Evolutionary conservation across 53 echinoderm and acorn worm genomes (phyloP).

Genomic region (Mesocentrotus franciscanus): DNA sequence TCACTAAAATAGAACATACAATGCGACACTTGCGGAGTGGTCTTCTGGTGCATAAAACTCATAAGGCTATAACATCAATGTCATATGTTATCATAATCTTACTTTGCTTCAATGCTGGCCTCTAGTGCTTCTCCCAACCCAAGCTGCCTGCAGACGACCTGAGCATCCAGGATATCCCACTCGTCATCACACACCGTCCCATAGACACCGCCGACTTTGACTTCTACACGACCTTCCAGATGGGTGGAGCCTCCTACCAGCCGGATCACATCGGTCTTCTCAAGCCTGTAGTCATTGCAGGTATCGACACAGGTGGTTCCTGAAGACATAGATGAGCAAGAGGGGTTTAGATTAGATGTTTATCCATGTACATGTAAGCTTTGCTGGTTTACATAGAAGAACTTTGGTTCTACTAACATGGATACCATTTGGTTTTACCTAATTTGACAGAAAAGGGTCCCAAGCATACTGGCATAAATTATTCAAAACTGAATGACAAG

Average conservation of each 20-base stretch:
- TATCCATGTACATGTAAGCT: neutral
- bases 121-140: conserved; percentile 85
- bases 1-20: no score
- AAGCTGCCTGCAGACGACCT: conserved; percentile 88
- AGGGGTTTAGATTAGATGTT: neutral
- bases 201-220: conserved; percentile 66
- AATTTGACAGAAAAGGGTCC: no score
- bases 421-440: no score
- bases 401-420: no score
- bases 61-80: no score
- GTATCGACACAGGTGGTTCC: conserved; percentile 75
- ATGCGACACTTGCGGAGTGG: no score
- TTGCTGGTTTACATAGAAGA: neutral
- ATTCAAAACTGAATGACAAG: no score
- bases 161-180: conserved; percentile 86
- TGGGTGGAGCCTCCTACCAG: conserved; percentile 69
- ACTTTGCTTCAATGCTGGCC: conserved; percentile 79
- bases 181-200: conserved; percentile 95
- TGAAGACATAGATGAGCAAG: conserved; percentile 34
- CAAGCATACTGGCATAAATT: no score
- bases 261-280: conserved; percentile 74
- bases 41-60: no score
- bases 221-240: conserved; percentile 89
- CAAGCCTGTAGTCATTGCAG: conserved; percentile 76
- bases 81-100: conserved; percentile 30